phyloP scores from a whole-genome alignment of 2,113 vertebrate genomes.

The Pycnonotus jocosus region DNA sequence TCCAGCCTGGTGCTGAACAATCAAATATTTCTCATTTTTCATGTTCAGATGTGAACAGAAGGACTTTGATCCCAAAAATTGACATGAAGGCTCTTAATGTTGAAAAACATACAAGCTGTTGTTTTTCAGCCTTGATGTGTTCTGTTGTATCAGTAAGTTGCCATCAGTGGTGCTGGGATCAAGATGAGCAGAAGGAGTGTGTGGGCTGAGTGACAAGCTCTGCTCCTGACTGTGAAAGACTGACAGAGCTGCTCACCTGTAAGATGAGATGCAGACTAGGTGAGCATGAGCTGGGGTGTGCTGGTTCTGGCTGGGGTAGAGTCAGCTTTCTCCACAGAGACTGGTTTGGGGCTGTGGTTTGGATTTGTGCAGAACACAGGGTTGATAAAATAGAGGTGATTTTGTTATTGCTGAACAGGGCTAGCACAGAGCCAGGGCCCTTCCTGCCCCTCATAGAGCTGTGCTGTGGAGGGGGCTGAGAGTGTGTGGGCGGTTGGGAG shows the following conservation, averaged over 20 bases:
- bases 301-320: neutral
- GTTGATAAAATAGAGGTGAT: neutral
- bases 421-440: neutral
- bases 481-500: neutral
- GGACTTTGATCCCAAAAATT: neutral
- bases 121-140: neutral
- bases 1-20: neutral
- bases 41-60: neutral
- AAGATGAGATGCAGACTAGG: accelerated
- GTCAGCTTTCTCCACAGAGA: neutral
- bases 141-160: neutral
- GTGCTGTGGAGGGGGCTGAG: neutral
- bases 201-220: neutral
- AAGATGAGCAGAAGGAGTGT: neutral
- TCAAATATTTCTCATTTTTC: neutral
- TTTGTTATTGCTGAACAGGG: neutral
- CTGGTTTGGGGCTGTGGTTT: neutral
- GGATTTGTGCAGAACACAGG: neutral
- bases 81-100: neutral
- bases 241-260: accelerated
- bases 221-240: neutral
- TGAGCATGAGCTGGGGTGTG: neutral
- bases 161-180: neutral
- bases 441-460: neutral
- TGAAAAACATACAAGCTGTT: neutral